Base-by-base conservation (phyloP, 2,888 invertebrate species). In the Lepidonotus clava region DNA sequence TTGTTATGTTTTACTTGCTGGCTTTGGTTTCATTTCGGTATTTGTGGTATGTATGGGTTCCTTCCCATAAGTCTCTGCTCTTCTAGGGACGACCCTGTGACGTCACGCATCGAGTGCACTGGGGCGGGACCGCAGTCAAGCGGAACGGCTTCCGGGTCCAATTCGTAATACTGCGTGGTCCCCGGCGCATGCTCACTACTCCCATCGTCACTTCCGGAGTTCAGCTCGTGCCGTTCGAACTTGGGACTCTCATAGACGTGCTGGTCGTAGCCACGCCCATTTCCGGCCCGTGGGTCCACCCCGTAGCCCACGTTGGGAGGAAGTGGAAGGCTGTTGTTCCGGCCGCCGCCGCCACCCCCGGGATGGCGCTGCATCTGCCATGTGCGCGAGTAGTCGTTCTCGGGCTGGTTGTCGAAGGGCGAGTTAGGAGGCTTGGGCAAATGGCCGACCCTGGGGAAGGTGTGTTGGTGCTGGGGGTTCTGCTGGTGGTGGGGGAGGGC, bases 181-280 rank as follows among this genome's bases (percentile, higher is more conserved):
- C n/a, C n/a, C 21, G 76, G 76, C 38, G 40, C 76, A 34, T 76
- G 76, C 21, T 76, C 76, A 38, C 40, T 76, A 21, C 14, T 14
- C 2, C 76, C 76, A 11, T 76, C 76, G 8, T 76, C 76, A 76
- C 76, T 76, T 21, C 76, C 84, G 24, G 61, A 56, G 51, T 61
- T 2, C 32, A 66, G 38, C 28, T 84, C 84, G 24, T 84, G 53
- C 2, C 84, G 61, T 34, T 84, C 84, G 32, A 84, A 84, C 41
- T 84, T 84, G 38, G 84, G 84, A 67, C 84, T 84, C 61, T 84
- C 84, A 24, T 84, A 84, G 14, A 84, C 84, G 28, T 84, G 84
- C 38, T 84, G 56, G 66, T 56, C 84, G 41, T 61, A 67, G 1
- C 41, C 66, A 21, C 36, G 14, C 2, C n/a, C 28, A 24, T 38